Evolutionary conservation across 2,113 vertebrate species (phyloP), one percentile per base, ranked within the genome.

Genomic region (Toxotes jaculatrix): DNA sequence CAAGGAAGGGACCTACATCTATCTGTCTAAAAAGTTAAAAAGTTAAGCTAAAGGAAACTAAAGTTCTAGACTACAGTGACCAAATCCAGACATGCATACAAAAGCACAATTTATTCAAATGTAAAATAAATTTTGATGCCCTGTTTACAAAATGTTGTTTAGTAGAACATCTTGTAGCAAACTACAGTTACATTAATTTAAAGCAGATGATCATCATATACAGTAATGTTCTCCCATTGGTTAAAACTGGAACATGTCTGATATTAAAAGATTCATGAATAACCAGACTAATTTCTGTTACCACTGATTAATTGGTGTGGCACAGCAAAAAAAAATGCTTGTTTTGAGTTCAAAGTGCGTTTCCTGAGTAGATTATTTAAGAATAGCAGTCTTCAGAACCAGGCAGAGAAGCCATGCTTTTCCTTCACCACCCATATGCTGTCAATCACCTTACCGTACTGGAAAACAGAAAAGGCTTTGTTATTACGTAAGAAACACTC

Each of bases 401-500:
- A 96, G 62, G 91, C 88, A 74, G 87, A 88, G 11, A 87, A 89
- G 57, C 94, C 93, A 0, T 94, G 93, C 53, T 91, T 87, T 5
- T 97, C 93, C 84, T 97, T 96, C 84, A 97, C 94, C 84, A 97
- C 71, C 95, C 95, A 96, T 45, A 96, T 80, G 63, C 94, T 95
- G 61, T 97, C 97, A 71, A 97, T 96, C 31, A 97, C 95, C 88
- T 96, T 95, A 23, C 97, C 96, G 36, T 95, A 79, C 96, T 98
- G 90, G 21, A 89, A 93, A 68, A 84, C 40, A 93, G 27, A 89
- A 56, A 77, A 55, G 27, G 14, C 6, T 53, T 79, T 63, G 43
- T 80, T 42, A 75, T 59, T 43, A 72, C 23, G 57, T 7, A 4
- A 63, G 36, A 5, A 65, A 74, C 13, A 45, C 21, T 42, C 43